Percentiles rank a stretch among this genome's conserved stretches.
Evolutionary conservation across 2,797 vertebrate genomes (phyloP).

Genomic region (Mus minutoides): DNA sequence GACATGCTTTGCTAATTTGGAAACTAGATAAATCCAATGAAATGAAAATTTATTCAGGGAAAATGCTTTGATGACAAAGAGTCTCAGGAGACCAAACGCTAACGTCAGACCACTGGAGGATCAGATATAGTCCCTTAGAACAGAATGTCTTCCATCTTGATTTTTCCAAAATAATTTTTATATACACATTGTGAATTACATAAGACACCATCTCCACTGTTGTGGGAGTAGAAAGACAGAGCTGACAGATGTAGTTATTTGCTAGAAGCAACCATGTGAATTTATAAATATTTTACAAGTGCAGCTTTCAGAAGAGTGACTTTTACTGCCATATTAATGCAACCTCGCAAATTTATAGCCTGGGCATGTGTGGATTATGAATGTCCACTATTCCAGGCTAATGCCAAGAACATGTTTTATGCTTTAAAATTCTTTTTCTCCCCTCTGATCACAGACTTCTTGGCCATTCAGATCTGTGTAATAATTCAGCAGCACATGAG

Average conservation of each 20-base stretch:
- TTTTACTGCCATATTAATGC: conserved; percentile 87
- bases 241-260: conserved; percentile 86
- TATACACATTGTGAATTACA: conserved; percentile 76
- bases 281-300: conserved; percentile 90
- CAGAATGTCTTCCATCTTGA: conserved; percentile 27
- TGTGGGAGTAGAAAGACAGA: conserved; percentile 77
- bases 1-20: conserved; percentile 75
- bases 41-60: conserved; percentile 73
- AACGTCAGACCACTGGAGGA: conserved; percentile 21
- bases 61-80: conserved; percentile 62
- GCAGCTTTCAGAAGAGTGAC: conserved; percentile 85
- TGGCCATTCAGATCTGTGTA: conserved; percentile 72
- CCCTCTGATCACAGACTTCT: conserved; percentile 75
- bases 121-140: conserved; percentile 40
- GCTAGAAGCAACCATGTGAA: conserved; percentile 82
- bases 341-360: conserved; percentile 85
- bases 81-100: conserved; percentile 49
- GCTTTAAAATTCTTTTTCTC: conserved; percentile 82
- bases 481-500: conserved; percentile 78
- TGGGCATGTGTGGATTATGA: conserved; percentile 81
- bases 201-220: conserved; percentile 63
- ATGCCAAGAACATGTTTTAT: conserved; percentile 84
- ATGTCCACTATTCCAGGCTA: conserved; percentile 78
- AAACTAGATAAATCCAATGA: conserved; percentile 71
- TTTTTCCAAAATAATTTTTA: conserved; percentile 80